phyloP scores from a whole-genome alignment of 2,888 invertebrate genomes.

The Zaprionus lineosus region DNA sequence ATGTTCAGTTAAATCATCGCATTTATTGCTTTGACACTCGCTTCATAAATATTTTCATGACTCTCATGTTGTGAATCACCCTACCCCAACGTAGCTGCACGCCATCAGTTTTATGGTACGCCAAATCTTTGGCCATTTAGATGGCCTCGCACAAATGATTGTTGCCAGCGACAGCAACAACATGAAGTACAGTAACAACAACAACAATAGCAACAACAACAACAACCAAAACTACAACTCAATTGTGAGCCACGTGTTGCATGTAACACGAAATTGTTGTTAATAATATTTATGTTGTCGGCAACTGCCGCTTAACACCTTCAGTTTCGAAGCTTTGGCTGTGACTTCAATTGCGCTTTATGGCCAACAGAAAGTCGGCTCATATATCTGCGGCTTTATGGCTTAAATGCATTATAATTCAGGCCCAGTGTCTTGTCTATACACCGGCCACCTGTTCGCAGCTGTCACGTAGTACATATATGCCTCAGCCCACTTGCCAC shows the following conservation, averaged over 20 bases:
- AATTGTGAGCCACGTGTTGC: constrained; percentile 69
- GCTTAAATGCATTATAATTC: constrained; percentile 65
- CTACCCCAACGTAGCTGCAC: constrained; percentile 27
- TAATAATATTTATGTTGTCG: constrained; percentile 67
- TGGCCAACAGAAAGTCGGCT: constrained; percentile 60
- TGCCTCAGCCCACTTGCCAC: neutral
- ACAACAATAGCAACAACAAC: constrained; percentile 1
- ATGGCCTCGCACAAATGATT: constrained; percentile 22
- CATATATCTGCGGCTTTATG: constrained; percentile 67
- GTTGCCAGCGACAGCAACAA: constrained; percentile 16
- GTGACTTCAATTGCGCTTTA: constrained; percentile 33
- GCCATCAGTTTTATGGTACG: constrained; percentile 27
- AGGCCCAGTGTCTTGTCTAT: constrained; percentile 25
- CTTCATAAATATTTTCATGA: constrained; percentile 1
- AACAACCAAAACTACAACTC: constrained; percentile 37
- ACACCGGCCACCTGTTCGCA: constrained; percentile 52
- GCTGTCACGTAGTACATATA: constrained; percentile 54
- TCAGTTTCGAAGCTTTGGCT: constrained; percentile 17
- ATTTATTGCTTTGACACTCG: constrained; percentile 14
- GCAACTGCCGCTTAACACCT: constrained; percentile 40
- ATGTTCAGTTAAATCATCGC: constrained; percentile 10
- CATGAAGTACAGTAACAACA: neutral
- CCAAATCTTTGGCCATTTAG: constrained; percentile 54
- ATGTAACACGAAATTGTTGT: constrained; percentile 70
- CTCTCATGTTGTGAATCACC: constrained; percentile 33